A percentile compares a stretch with the other conserved stretches of the same genome.
phyloP scores from a whole-genome alignment of 2,888 invertebrate species.

The Drosophila nr. perissopoda region DNA sequence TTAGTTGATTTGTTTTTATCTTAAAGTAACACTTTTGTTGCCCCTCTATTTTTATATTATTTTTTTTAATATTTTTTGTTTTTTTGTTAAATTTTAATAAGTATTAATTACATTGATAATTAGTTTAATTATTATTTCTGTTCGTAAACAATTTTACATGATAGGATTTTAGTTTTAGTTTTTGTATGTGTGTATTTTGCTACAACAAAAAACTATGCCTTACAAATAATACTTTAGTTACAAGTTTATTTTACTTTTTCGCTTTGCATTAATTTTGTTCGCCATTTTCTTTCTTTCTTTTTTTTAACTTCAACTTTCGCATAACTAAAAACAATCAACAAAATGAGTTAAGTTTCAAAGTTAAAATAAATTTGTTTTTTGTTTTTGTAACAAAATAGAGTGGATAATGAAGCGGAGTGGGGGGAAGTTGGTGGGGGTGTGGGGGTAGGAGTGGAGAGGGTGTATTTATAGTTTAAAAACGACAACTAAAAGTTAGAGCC shows the following conservation, averaged over 20 bases:
- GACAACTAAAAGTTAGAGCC: conserved; percentile 64
- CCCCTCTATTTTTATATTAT: conserved; percentile 19
- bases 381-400: conserved; percentile 61
- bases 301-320: conserved; percentile 28
- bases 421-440: not conserved
- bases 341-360: conserved; percentile 66
- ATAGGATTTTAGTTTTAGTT: conserved; percentile 61
- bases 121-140: conserved; percentile 72
- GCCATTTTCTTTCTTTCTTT: conserved; percentile 13
- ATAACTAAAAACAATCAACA: conserved; percentile 78
- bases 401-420: conserved; percentile 3
- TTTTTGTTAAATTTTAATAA: conserved; percentile 66
- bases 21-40: conserved; percentile 67
- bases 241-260: conserved; percentile 58
- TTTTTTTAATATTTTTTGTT: conserved; percentile 14
- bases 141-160: conserved; percentile 74
- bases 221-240: conserved; percentile 80
- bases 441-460: not conserved
- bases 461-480: conserved; percentile 43
- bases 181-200: conserved; percentile 60
- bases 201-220: conserved; percentile 79
- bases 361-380: conserved; percentile 50
- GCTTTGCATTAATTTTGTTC: conserved; percentile 67
- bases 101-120: conserved; percentile 79
- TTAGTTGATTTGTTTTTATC: conserved; percentile 43